phyloP scores from a whole-genome alignment of 2,888 invertebrate genomes.

The Drosophila paucipuncta region DNA sequence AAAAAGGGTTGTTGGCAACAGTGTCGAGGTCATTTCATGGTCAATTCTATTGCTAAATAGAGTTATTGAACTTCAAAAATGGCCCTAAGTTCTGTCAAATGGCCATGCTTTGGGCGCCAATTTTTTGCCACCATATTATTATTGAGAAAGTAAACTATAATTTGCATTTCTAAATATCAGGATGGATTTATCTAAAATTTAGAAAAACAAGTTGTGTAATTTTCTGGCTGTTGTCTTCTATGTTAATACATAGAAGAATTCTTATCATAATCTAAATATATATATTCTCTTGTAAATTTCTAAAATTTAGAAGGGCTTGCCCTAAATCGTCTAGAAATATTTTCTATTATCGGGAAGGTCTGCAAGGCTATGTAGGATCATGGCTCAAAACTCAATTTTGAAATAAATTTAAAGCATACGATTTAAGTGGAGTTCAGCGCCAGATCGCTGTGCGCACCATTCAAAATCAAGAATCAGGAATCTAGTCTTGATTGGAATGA shows the following conservation, averaged over 20 bases:
- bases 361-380: background rate
- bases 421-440: slow-evolving; percentile 8
- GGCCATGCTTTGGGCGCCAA: background rate
- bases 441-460: slow-evolving; percentile 13
- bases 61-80: slow-evolving; percentile 5
- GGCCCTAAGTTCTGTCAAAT: background rate
- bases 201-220: background rate
- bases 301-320: background rate
- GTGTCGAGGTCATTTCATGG: slow-evolving; percentile 53
- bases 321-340: background rate
- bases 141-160: background rate
- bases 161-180: background rate
- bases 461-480: slow-evolving; percentile 19
- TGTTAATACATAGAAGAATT: background rate
- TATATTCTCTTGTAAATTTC: background rate
- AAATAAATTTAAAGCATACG: slow-evolving; percentile 1
- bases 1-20: slow-evolving; percentile 17
- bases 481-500: slow-evolving; percentile 1
- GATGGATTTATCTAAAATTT: background rate
- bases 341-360: background rate
- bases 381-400: background rate
- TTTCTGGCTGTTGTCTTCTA: background rate
- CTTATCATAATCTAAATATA: background rate
- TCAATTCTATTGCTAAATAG: slow-evolving; percentile 47
- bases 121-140: background rate